A percentile compares a stretch with the other conserved stretches of the same genome.
These are phyloP conservation scores for Drosophila diplacantha DNA, from an alignment of 2,888 invertebrate genomes.

Conservation along the genomic window DNA sequence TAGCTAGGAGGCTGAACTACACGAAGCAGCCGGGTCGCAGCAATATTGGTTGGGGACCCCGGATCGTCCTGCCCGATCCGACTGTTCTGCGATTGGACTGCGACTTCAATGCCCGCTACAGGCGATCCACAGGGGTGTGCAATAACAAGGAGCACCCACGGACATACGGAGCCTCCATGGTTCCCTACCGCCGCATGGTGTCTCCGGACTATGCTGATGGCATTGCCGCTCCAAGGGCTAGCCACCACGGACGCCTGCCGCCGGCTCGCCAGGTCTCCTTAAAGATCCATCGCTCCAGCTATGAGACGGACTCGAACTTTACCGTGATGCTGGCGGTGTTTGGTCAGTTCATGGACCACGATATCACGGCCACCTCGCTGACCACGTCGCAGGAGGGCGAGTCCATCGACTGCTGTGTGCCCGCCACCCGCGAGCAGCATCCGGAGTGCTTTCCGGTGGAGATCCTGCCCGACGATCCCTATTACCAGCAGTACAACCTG, in stretches of 20 bases:
- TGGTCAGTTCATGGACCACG: constrained; percentile 93
- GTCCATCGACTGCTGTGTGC: constrained; percentile 84
- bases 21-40: constrained; percentile 70
- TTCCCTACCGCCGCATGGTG: constrained; percentile 85
- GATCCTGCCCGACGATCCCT: constrained; percentile 83
- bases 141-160: constrained; percentile 84
- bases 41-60: constrained; percentile 76
- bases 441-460: constrained; percentile 90
- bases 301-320: constrained; percentile 85
- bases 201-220: constrained; percentile 88
- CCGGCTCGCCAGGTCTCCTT: constrained; percentile 87
- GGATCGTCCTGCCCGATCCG: constrained; percentile 67
- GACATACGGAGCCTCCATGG: constrained; percentile 85
- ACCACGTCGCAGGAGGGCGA: constrained; percentile 85
- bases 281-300: constrained; percentile 85
- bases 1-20: constrained; percentile 80
- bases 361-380: constrained; percentile 89
- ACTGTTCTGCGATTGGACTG: constrained; percentile 74
- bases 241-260: constrained; percentile 79
- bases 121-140: constrained; percentile 86
- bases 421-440: constrained; percentile 78
- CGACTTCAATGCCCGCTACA: constrained; percentile 79
- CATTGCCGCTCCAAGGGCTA: constrained; percentile 82
- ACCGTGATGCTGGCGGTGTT: constrained; percentile 92
- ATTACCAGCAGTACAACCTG: constrained; percentile 82